phyloP scores from a whole-genome alignment of 1,140 invertebrate genomes.

The Drosophila jambulina region DNA sequence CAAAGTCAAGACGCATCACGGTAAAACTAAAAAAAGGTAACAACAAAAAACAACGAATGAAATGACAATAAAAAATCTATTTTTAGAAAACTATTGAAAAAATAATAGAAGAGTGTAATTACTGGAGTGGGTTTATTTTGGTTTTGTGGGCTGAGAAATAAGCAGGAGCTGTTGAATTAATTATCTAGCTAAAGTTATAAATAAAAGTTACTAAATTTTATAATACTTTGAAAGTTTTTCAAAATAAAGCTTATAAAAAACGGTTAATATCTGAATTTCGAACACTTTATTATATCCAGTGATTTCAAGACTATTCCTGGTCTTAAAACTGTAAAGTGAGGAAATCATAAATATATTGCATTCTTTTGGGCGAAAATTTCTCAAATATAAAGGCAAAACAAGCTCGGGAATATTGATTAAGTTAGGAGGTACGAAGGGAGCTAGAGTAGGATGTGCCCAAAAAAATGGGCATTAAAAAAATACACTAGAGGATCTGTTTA shows the following conservation, averaged over 20 bases:
- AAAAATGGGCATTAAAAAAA: too few relatives aligned
- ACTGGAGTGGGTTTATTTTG: neutral
- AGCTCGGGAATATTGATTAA: neutral
- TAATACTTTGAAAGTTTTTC: too few relatives aligned
- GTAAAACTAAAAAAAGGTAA: constrained; percentile 36
- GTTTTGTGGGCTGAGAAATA: neutral
- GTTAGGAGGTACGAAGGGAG: too few relatives aligned
- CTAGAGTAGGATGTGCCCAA: neutral
- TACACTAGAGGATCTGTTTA: too few relatives aligned
- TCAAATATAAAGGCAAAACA: neutral
- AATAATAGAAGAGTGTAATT: neutral
- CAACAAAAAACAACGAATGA: constrained; percentile 39
- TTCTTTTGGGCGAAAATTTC: neutral
- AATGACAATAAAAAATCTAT: constrained; percentile 61
- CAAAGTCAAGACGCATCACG: constrained; percentile 68
- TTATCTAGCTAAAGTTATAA: neutral
- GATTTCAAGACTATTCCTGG: neutral
- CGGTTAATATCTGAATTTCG: too few relatives aligned
- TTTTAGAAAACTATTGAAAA: constrained; percentile 67
- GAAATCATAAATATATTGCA: neutral
- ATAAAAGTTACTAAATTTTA: neutral
- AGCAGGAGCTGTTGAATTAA: neutral
- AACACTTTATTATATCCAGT: neutral
- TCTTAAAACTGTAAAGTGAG: neutral
- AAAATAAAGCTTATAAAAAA: too few relatives aligned